Conservation (phyloP, 2,888 invertebrate genomes). For the Octodonta nipae region DNA sequence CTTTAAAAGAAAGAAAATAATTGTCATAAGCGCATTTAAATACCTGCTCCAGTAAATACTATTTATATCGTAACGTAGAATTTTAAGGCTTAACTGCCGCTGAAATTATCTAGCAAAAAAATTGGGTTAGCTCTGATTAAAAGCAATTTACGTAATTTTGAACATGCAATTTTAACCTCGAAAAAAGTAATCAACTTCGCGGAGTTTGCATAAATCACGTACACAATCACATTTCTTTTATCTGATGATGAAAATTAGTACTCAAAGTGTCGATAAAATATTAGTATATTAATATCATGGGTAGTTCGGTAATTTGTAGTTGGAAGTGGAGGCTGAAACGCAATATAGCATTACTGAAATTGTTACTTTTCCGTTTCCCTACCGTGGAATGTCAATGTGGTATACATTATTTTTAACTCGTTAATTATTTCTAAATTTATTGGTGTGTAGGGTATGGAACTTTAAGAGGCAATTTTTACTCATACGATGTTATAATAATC, state of each 20-base stretch:
- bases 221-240: conserved; percentile 12
- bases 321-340: conserved; percentile 15
- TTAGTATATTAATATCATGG: conserved; percentile 12
- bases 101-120: conserved; percentile 9
- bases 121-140: conserved; percentile 20
- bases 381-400: conserved; percentile 9
- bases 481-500: no score
- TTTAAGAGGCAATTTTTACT: conserved; percentile 6
- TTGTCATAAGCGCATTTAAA: background rate
- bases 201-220: conserved; percentile 20
- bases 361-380: conserved; percentile 13
- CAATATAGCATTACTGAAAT: conserved; percentile 14
- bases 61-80: conserved; percentile 4
- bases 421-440: conserved; percentile 13
- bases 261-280: conserved; percentile 18
- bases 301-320: conserved; percentile 17
- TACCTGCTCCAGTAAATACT: conserved; percentile 3
- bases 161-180: conserved; percentile 24
- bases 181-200: conserved; percentile 19
- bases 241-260: conserved; percentile 19
- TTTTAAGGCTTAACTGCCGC: conserved; percentile 6
- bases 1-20: conserved; percentile 2
- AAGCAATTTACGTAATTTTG: conserved; percentile 21
- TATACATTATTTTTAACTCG: conserved; percentile 9
- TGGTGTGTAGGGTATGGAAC: conserved; percentile 2